These are phyloP conservation scores for Coregonus clupeaformis DNA, from an alignment of 2,113 vertebrate genomes.

Conservation along the genomic window DNA sequence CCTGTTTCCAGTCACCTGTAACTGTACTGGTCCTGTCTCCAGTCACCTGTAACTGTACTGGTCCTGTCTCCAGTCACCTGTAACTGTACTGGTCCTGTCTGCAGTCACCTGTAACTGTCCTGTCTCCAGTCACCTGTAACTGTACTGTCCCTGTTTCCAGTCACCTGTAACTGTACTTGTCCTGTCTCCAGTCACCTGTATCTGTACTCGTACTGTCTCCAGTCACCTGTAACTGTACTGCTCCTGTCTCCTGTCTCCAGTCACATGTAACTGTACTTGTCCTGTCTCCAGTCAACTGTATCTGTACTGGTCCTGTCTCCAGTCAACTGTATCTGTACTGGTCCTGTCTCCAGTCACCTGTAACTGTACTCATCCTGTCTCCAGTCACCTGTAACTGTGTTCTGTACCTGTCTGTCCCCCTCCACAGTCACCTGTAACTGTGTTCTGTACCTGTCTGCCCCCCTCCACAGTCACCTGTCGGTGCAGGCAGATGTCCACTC, in stretches of 20 bases:
- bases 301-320: not conserved
- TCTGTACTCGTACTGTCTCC: no score
- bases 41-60: no score
- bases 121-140: no score
- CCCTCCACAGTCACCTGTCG: slow-evolving; percentile 78
- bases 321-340: no score
- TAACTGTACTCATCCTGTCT: slow-evolving; percentile 43
- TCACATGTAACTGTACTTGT: not conserved
- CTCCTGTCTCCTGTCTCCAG: no score
- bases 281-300: not conserved
- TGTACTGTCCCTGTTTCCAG: not conserved
- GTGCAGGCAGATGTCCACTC: slow-evolving; percentile 85
- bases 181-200: not conserved
- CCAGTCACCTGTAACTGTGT: not conserved
- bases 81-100: not conserved
- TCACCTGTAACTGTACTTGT: no score
- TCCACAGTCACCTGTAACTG: not conserved
- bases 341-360: not conserved
- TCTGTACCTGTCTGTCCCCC: not conserved
- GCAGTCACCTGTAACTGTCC: no score
- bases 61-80: no score
- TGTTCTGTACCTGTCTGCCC: slow-evolving; percentile 43
- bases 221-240: no score
- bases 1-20: no score
- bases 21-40: no score